Base-by-base conservation (phyloP, 2,797 vertebrate species). In the Hydrolagus colliei region DNA sequence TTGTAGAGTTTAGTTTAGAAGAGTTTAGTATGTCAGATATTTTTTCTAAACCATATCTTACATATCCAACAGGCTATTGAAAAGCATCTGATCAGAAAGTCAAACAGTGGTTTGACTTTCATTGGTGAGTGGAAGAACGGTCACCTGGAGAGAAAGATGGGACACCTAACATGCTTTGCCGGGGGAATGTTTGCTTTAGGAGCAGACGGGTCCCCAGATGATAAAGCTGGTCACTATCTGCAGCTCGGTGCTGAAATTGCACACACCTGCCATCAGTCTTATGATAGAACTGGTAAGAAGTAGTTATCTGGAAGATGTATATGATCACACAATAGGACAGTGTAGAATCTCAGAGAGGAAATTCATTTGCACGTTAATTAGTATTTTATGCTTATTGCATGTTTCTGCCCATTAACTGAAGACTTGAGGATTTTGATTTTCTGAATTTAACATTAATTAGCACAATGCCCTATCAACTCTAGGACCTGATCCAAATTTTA, bases 41-140 rank as follows among this genome's bases (percentile, higher is more conserved):
- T n/a, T 59, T 59, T 77, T 77, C 20, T 61, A 84, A 84, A 41
- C 65, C 67, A n/a, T 4, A 41, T 27, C 18, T 84, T 68, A 84
- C 11, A 14, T 86, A 88, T 79, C n/a, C 89, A 89, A 1, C 87
- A 99, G 98, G 97, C 97, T 87, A 98, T 99, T 86, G 98, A 99
- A 90, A 97, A 96, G 86, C 97, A 99, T 90, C 96, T 99, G 88
- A 93, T 99, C 89, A 96, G 97, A 74, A 99, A 98, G 89, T 99
- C 98, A 87, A 97, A 93, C 32, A 95, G 97, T 35, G 98, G 97
- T 4, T 94, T 99, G 88, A 96, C 96, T 0, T 99, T 98, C 89
- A 98, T 99, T 52, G 98, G 98, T 0, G 97, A 99, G 90, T 99
- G 98, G 98, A 99, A 99, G 92, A 99, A 99, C 0, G 98, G 98